Evolutionary conservation across 1,140 invertebrate genomes (phyloP).

Genomic region (Homarus americanus): DNA sequence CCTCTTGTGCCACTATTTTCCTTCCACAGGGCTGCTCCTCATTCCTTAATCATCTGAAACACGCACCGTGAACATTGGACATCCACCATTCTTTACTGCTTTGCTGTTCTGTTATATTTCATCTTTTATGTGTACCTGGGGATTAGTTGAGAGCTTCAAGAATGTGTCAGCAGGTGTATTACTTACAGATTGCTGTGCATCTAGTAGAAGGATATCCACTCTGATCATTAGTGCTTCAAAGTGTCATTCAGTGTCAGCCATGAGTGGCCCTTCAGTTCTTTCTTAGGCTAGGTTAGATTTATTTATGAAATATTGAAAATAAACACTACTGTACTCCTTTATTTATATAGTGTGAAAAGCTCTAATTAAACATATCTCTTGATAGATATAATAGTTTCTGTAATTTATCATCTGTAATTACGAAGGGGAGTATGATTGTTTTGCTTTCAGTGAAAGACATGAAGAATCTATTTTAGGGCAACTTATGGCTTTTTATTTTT

Average conservation of each 20-base stretch:
- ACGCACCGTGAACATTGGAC: constrained; percentile 52
- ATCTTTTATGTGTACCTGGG: constrained; percentile 57
- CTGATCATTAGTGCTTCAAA: constrained; percentile 13
- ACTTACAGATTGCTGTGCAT: constrained; percentile 13
- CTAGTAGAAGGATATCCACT: constrained; percentile 6
- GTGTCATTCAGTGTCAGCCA: constrained; percentile 20
- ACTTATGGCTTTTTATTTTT: constrained; percentile 47
- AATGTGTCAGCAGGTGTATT: constrained; percentile 29
- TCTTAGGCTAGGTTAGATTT: neutral
- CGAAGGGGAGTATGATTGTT: constrained; percentile 9
- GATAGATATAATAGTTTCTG: constrained; percentile 24
- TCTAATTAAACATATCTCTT: constrained; percentile 21
- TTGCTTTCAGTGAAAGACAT: constrained; percentile 39
- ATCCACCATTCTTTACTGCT: constrained; percentile 51
- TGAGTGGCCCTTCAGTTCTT: constrained; percentile 22
- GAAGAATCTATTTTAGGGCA: constrained; percentile 39
- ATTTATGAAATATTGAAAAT: constrained; percentile 22
- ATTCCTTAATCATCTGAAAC: constrained; percentile 57
- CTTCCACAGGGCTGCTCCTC: constrained; percentile 49
- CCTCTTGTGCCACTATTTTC: constrained; percentile 1
- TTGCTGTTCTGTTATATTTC: constrained; percentile 53
- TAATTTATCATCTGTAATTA: constrained; percentile 19
- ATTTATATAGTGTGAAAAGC: neutral
- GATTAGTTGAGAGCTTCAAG: constrained; percentile 61
- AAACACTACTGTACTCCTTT: neutral